Conservation (phyloP, 2,113 vertebrate genomes). For the Erythrocercus mccallii region DNA sequence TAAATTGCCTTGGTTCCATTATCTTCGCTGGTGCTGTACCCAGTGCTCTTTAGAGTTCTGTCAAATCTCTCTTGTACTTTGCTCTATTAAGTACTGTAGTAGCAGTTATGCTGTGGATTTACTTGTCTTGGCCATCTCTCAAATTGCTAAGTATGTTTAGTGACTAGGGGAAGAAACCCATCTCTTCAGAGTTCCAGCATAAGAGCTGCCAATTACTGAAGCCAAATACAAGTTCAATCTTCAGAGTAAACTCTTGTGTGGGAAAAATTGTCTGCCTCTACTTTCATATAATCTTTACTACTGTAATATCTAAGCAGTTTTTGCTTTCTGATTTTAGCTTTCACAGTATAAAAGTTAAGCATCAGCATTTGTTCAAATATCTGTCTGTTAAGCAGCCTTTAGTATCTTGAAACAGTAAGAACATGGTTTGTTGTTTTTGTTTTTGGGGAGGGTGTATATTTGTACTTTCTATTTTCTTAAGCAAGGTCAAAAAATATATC, state of each 20-base stretch:
- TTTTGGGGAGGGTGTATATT: accelerated
- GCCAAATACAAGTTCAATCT: background rate
- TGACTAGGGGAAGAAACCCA: background rate
- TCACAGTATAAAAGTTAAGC: background rate
- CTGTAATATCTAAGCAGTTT: background rate
- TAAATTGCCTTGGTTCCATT: background rate
- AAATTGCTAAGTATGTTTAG: background rate
- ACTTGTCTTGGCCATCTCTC: background rate
- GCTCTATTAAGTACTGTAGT: background rate
- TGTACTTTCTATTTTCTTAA: background rate
- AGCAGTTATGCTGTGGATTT: background rate
- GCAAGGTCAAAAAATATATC: background rate
- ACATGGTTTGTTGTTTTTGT: background rate
- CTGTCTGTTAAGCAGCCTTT: background rate
- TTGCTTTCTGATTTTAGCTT: background rate
- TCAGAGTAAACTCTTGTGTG: background rate
- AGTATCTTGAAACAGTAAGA: background rate
- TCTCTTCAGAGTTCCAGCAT: background rate
- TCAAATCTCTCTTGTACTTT: background rate
- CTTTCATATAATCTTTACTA: background rate
- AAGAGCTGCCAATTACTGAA: background rate
- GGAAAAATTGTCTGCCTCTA: background rate
- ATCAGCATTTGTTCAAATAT: background rate
- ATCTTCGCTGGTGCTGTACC: background rate
- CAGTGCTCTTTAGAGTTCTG: background rate